Evolutionary conservation across 2,888 invertebrate genomes (phyloP).

Genomic region (Meiosimyza decipiens): DNA sequence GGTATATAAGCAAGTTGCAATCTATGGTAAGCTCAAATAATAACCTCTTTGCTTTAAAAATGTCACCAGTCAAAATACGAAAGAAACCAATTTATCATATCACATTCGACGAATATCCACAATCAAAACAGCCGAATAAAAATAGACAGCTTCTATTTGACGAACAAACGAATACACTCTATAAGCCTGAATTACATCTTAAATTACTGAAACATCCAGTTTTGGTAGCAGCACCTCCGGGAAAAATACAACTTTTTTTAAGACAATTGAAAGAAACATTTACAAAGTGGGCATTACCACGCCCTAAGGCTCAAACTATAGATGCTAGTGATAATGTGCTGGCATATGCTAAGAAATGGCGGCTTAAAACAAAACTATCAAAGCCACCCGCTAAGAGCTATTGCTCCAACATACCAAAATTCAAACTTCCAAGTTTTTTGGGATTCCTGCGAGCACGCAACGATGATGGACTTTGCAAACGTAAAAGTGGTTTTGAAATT

Average conservation of each 20-base stretch:
- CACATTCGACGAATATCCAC: conserved; percentile 36
- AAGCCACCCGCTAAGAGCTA: background rate
- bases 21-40: background rate
- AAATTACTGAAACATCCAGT: conserved; percentile 42
- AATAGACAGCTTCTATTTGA: background rate
- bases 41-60: background rate
- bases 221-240: conserved; percentile 22
- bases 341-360: background rate
- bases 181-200: conserved; percentile 33
- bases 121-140: conserved; percentile 16
- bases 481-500: conserved; percentile 59
- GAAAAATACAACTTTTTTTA: background rate
- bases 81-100: conserved; percentile 13
- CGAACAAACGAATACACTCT: background rate
- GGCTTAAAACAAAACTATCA: background rate
- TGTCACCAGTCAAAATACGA: conserved; percentile 1
- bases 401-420: too few relatives aligned
- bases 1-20: conserved; percentile 14
- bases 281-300: conserved; percentile 15
- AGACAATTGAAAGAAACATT: conserved; percentile 9
- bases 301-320: background rate
- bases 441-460: conserved; percentile 54
- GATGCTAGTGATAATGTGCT: background rate
- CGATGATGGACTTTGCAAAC: conserved; percentile 55
- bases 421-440: conserved; percentile 39